Percentiles rank a stretch among this genome's conserved stretches.
Evolutionary conservation across 2,797 vertebrate genomes (phyloP).

Genomic region (Anniella stebbinsi): DNA sequence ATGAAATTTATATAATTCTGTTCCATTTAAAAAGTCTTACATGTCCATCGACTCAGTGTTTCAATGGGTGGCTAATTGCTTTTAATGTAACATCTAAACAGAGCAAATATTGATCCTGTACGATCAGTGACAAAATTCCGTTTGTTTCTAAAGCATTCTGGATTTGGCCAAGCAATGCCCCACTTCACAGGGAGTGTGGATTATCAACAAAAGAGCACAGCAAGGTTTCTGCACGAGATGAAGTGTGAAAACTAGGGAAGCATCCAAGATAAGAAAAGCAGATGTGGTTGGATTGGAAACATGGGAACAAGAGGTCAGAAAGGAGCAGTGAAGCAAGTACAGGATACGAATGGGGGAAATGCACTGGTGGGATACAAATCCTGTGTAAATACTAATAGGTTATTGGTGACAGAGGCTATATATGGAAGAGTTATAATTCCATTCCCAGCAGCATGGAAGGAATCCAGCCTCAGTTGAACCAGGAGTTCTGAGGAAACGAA

Average conservation of each 20-base stretch:
- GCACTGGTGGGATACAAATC: constrained; percentile 19
- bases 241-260: constrained; percentile 33
- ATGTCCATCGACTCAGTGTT: constrained; percentile 36
- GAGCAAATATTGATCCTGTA: background rate
- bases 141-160: background rate
- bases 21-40: constrained; percentile 61
- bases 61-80: background rate
- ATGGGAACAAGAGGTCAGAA: constrained; percentile 24
- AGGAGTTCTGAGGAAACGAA: background rate
- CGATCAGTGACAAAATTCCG: background rate
- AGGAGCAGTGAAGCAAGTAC: constrained; percentile 53
- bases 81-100: background rate
- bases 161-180: constrained; percentile 14
- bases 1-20: constrained; percentile 52
- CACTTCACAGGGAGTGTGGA: constrained; percentile 18
- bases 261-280: constrained; percentile 34
- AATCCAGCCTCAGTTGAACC: accelerated
- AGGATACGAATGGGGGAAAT: constrained; percentile 20
- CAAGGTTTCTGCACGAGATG: constrained; percentile 27
- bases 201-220: constrained; percentile 48
- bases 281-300: constrained; percentile 44
- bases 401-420: constrained; percentile 22
- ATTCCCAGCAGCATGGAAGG: background rate
- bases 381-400: background rate
- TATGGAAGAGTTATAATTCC: background rate